Conservation (phyloP, 2,113 vertebrate species). For the Ciconia maguari region DNA sequence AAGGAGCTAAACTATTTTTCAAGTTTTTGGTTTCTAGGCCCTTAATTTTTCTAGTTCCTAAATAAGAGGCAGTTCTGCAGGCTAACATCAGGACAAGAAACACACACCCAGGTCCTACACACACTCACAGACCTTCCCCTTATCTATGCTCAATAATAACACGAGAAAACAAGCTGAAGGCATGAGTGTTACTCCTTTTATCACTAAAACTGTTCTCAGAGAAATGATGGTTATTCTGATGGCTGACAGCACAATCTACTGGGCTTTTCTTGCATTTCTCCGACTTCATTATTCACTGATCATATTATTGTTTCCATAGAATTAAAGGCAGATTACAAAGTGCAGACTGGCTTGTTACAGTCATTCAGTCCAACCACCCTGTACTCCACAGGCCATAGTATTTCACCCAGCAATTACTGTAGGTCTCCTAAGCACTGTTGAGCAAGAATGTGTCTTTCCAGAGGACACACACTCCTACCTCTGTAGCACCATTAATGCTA, state of each 20-base stretch:
- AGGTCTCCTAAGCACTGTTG: background rate
- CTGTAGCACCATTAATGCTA: background rate
- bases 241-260: slow-evolving; percentile 49
- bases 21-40: background rate
- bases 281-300: background rate
- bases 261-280: slow-evolving; percentile 38
- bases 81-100: background rate
- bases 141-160: background rate
- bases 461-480: background rate
- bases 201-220: background rate
- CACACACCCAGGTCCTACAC: background rate
- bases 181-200: background rate
- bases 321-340: background rate
- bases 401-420: background rate
- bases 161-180: background rate
- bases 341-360: background rate
- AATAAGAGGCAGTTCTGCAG: background rate
- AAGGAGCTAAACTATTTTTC: background rate
- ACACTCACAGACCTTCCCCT: background rate
- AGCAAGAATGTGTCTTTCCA: fast-evolving
- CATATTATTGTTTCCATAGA: background rate
- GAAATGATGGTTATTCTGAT: background rate
- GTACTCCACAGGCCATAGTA: background rate
- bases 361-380: background rate
- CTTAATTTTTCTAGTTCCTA: background rate